Base-by-base conservation (phyloP, 2,113 vertebrate genomes). In the Nesogale talazaci region DNA sequence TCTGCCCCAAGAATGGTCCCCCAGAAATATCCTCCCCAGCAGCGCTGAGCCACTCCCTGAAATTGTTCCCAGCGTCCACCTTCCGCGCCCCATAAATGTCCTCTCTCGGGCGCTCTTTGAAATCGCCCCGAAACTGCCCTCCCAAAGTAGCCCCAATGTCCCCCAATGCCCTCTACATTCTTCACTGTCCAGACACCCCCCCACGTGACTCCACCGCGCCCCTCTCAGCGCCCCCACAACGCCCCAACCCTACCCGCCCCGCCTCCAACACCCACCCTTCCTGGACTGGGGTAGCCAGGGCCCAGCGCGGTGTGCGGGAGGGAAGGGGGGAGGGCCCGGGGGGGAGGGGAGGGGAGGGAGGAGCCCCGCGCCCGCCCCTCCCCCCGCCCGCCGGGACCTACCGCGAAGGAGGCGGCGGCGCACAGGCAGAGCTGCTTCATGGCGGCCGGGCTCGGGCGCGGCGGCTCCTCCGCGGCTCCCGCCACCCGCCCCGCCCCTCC, bases 371-470 rank as follows among this genome's bases (percentile, higher is more conserved):
- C 40, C 93, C 27, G 42, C 0, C 92, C 59, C 89, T 22, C 86
- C 40, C 94, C 90, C 19, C 67, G 29, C 31, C 0, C 46, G 34
- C 85, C 88, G 74, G 90, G 96, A 95, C 98, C 72, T 98, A 99
- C 98, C 98, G 97, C 97, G 77, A 98, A 98, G 90, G 97, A 98
- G 92, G 98, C 86, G 95, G 98, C 97, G 65, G 98, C 95, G 96
- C 99, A 99, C 75, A 98, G 96, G 96, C 98, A 99, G 97, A 99
- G 97, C 94, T 98, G 97, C 97, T 98, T 99, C 99, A 99, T 98
- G 97, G 98, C 97, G 97, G 88, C 96, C 97, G 96, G 97, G 95
- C 67, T 83, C 65, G 69, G 96, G 95, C n/a, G 81, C 96, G 94
- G 95, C 61, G 61, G 22, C 23, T 22, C 17, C 61, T 25, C 3